Conservation (phyloP, 2,797 vertebrate species). For the Denticeps clupeoides region DNA sequence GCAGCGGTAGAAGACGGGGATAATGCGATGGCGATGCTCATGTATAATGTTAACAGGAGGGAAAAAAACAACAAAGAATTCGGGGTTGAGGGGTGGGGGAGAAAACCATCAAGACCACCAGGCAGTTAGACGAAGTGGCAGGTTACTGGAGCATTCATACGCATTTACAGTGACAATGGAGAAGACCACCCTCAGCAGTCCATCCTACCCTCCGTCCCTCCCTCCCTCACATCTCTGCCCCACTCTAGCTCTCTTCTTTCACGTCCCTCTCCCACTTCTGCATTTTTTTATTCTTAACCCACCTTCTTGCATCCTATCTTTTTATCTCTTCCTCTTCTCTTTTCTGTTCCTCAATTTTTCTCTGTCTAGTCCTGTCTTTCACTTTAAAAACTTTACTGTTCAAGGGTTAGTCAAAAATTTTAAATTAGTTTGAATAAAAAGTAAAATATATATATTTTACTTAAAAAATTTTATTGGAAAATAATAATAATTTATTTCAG, state of each 20-base stretch:
- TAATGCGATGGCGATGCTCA: background rate
- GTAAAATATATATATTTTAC: too few relatives aligned
- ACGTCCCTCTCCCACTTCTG: background rate
- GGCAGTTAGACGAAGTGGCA: background rate
- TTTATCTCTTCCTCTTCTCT: background rate
- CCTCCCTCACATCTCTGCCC: background rate
- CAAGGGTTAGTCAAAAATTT: too few relatives aligned
- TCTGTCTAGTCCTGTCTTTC: background rate
- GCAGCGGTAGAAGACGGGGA: background rate
- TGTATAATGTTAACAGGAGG: background rate
- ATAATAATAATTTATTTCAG: too few relatives aligned
- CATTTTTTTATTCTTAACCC: background rate
- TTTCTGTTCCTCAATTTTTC: background rate
- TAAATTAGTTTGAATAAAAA: too few relatives aligned
- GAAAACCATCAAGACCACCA: background rate
- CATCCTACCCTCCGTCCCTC: background rate
- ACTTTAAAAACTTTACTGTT: too few relatives aligned
- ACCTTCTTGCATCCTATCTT: too few relatives aligned
- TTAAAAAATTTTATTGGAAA: too few relatives aligned
- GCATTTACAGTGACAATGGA: constrained; percentile 2
- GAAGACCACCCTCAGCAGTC: background rate
- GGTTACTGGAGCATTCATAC: background rate
- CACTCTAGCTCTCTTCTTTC: background rate
- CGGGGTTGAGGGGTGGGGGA: background rate
- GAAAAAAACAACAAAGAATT: background rate